Conservation (phyloP, 2,797 vertebrate genomes). For the Hozukius guyotensis region DNA sequence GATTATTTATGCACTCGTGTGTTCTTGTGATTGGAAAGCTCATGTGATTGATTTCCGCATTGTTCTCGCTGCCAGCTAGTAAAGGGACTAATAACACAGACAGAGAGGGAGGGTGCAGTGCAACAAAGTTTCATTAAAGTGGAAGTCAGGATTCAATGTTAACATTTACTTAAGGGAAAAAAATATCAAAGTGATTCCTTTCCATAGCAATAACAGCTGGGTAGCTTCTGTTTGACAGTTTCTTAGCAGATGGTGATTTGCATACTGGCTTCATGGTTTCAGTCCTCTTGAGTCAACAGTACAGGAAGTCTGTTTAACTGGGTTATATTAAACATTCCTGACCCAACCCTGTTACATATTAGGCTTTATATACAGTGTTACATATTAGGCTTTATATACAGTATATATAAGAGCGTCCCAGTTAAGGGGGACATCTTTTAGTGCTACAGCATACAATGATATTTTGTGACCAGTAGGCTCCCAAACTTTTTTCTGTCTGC, state of each 20-base stretch:
- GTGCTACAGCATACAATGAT: no score
- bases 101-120: background rate
- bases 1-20: fast-evolving
- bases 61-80: background rate
- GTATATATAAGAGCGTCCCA: no score
- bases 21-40: background rate
- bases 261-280: slow-evolving; percentile 1
- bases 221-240: background rate
- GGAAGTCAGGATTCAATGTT: background rate
- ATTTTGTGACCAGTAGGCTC: no score
- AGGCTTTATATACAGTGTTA: background rate
- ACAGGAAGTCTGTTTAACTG: slow-evolving; percentile 53
- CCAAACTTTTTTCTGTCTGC: no score
- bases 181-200: fast-evolving
- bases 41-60: slow-evolving; percentile 63
- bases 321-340: background rate
- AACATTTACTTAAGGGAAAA: no score
- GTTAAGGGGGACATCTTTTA: no score
- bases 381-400: background rate
- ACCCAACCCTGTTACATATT: background rate
- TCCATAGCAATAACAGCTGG: fast-evolving
- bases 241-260: slow-evolving; percentile 17
- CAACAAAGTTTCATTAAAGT: background rate
- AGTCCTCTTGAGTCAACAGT: background rate
- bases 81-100: background rate